A percentile compares a stretch with the other conserved stretches of the same genome.
Conservation (phyloP, 1,140 invertebrate species). For the Stenopsyche tienmushanensis region DNA sequence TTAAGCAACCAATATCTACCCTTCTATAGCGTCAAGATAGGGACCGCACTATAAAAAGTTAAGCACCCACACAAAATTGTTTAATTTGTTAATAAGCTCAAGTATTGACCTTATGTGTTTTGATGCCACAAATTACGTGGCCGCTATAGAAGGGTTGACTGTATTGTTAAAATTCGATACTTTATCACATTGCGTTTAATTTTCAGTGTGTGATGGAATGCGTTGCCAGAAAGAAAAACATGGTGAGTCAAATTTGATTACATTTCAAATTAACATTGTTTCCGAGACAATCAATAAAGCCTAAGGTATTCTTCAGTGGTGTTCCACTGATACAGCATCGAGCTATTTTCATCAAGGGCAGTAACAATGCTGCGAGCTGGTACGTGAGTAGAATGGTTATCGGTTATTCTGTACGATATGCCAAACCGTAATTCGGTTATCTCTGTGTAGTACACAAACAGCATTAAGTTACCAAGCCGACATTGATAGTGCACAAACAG, state of each 20-base stretch:
- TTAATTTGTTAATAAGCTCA: background rate
- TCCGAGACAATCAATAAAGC: background rate
- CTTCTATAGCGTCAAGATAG: too few relatives aligned
- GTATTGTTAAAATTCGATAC: background rate
- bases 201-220: slow-evolving; percentile 40
- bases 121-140: too few relatives aligned
- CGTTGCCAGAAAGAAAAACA: slow-evolving; percentile 33
- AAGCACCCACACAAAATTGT: too few relatives aligned
- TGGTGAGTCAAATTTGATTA: slow-evolving; percentile 29
- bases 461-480: slow-evolving; percentile 7
- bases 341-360: background rate
- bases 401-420: background rate
- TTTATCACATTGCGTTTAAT: background rate
- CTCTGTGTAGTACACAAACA: slow-evolving; percentile 1
- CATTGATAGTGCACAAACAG: background rate
- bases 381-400: slow-evolving; percentile 13
- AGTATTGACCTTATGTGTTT: background rate
- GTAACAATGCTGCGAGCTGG: slow-evolving; percentile 9
- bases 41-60: too few relatives aligned
- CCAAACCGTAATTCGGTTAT: slow-evolving; percentile 18
- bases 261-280: background rate
- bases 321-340: too few relatives aligned
- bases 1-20: background rate
- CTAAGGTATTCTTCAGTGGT: slow-evolving; percentile 6
- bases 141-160: too few relatives aligned